Evolutionary conservation across 2,888 invertebrate species (phyloP).

Genomic region (Tetanocera ferruginea): DNA sequence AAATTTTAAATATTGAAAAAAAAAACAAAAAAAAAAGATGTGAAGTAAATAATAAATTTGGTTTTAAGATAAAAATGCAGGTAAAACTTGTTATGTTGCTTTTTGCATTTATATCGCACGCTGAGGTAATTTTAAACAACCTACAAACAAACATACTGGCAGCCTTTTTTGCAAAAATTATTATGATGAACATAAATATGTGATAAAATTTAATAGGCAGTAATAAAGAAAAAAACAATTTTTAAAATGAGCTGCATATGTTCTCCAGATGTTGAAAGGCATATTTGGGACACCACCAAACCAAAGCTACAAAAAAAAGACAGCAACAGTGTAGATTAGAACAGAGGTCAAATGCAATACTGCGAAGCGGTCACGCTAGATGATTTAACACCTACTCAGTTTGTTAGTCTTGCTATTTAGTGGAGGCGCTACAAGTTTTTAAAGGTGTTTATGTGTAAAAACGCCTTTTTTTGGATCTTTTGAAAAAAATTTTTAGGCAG

Average conservation of each 20-base stretch:
- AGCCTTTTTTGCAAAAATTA: not conserved
- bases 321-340: not conserved
- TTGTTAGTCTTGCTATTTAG: not conserved
- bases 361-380: not conserved
- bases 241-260: not conserved
- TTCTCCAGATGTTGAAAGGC: conserved; percentile 3
- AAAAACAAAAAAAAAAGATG: no score
- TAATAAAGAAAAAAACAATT: not conserved
- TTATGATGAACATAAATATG: not conserved
- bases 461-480: not conserved
- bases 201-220: not conserved
- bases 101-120: not conserved
- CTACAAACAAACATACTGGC: not conserved
- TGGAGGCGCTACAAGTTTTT: not conserved
- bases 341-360: not conserved
- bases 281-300: not conserved
- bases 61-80: not conserved
- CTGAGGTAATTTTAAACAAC: not conserved
- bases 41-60: no score
- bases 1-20: not conserved
- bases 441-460: conserved; percentile 5
- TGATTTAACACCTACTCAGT: not conserved
- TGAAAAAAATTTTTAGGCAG: not conserved
- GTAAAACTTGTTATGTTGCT: conserved; percentile 15
- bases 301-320: not conserved